These are phyloP conservation scores for Ennomos quercinarius DNA, from an alignment of 2,888 invertebrate genomes.

Conservation along the genomic window DNA sequence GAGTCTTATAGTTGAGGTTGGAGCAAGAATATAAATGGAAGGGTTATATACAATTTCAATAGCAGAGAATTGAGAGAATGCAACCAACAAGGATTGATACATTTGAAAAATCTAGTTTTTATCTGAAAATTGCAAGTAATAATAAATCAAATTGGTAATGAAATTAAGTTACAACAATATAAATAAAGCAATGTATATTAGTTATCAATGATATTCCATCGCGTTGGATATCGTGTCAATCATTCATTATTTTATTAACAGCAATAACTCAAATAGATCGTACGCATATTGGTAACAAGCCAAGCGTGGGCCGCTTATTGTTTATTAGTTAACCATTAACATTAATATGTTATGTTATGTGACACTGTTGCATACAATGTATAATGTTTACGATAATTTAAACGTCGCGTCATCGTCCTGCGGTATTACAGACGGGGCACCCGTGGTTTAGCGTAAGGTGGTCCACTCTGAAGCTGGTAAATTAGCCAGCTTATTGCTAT, in stretches of 20 bases:
- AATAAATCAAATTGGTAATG: not conserved
- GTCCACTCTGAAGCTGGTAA: no score
- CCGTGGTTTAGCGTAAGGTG: no score
- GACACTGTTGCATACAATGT: conserved; percentile 32
- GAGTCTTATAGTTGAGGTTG: conserved; percentile 9
- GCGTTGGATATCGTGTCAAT: conserved; percentile 10
- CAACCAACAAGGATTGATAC: no score
- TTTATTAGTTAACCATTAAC: conserved; percentile 35
- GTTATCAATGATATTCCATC: conserved; percentile 9
- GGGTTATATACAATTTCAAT: not conserved
- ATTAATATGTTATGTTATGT: conserved; percentile 31
- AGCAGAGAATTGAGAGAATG: no score
- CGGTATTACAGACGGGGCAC: no score
- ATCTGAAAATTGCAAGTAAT: not conserved
- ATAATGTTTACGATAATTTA: conserved; percentile 31
- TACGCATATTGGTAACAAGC: conserved; percentile 29
- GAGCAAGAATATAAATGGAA: conserved; percentile 11
- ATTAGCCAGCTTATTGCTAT: no score
- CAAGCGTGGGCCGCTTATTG: conserved; percentile 30
- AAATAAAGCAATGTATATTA: not conserved
- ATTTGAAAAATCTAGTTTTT: no score
- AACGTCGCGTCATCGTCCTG: conserved; percentile 18
- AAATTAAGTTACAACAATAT: conserved; percentile 1
- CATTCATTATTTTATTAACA: conserved; percentile 20
- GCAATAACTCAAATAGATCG: conserved; percentile 25